Percentiles rank a stretch among this genome's conserved stretches.
Evolutionary conservation across 2,888 invertebrate genomes (phyloP).

Genomic region (Nasonovia ribisnigri): DNA sequence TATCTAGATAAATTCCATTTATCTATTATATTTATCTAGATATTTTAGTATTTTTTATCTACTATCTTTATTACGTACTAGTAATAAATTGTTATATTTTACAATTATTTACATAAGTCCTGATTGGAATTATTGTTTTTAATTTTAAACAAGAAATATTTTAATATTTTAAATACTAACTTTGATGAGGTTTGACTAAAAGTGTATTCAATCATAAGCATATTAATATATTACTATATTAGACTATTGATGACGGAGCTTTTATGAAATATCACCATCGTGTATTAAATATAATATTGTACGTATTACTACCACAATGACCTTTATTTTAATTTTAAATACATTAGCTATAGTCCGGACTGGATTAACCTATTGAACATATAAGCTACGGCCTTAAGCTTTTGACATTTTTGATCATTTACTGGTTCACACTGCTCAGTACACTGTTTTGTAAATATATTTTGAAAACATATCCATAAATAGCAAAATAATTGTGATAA

Average conservation of each 20-base stretch:
- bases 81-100: neutral
- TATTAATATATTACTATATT: too few species aligned
- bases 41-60: too few species aligned
- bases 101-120: neutral
- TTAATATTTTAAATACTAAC: neutral
- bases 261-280: neutral
- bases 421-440: neutral
- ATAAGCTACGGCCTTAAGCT: neutral
- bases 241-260: neutral
- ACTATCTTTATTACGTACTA: neutral
- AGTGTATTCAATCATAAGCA: neutral
- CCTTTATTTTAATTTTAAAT: neutral
- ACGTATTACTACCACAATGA: neutral
- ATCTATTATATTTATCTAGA: too few species aligned
- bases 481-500: neutral
- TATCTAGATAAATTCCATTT: too few species aligned
- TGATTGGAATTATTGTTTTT: neutral
- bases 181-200: neutral
- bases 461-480: neutral
- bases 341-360: neutral
- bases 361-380: conserved; percentile 13
- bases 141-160: neutral
- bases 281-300: neutral
- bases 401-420: neutral
- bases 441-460: neutral